Evolutionary conservation across 2,113 vertebrate species (phyloP), one percentile per base, ranked within the genome.

Genomic region (Pelodiscus sinensis): DNA sequence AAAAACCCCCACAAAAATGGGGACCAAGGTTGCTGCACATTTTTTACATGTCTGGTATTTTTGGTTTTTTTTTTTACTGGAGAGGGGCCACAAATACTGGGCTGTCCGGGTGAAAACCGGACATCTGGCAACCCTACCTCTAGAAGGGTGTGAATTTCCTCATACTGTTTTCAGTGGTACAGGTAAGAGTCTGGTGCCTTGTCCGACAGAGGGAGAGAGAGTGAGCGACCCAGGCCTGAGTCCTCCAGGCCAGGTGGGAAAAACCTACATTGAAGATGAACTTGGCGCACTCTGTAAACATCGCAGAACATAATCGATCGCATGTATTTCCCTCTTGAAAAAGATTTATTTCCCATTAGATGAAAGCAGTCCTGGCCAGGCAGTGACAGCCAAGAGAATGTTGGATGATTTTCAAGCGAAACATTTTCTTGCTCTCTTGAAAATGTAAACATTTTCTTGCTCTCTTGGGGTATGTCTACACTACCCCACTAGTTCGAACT

Each of bases 241-340:
- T 81, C 79, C 55, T n/a, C 54, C 73, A 56, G 54, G 22, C 31
- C 29, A 21, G 29, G 5, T 0, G 56, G 35, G 9, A 22, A 54
- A 54, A 75, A n/a, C 44, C 24, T 38, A 15, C 56, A 16, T 44
- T 51, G 51, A 56, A 55, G 27, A 9, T 1, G 0, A 44, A 62
- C 12, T 4, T 54, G 58, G 55, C 3, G n/a, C 19, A 29, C 8
- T 29, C 62, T 52, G 27, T 44, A 50, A 82, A 58, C 85, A 9
- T n/a, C 35, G 0, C 1, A 8, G 9, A 10, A 5, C 25, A 38
- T 35, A 44, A 31, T 16, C 29, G 12, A 7, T 19, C 16, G 31
- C 65, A 51, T 15, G 31, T n/a, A 54, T 60, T 10, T 25, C 7
- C 73, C 14, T 14, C 25, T 22, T 44, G 57, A 51, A 9, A 24